These are phyloP conservation scores for Amphiprion clarkii DNA, from an alignment of 2,797 vertebrate species.

Conservation along the genomic window DNA sequence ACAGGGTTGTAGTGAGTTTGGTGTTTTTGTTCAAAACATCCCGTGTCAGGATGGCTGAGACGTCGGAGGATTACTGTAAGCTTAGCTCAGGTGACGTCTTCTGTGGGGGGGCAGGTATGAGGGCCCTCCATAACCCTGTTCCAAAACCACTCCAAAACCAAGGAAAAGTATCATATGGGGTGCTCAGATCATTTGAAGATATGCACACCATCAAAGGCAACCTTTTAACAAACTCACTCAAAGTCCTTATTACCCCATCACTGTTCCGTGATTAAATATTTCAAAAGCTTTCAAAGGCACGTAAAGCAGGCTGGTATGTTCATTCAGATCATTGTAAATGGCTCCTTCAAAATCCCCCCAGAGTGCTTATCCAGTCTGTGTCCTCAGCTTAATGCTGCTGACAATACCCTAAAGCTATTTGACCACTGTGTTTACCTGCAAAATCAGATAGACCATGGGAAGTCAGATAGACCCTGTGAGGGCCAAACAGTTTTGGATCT, in stretches of 20 bases:
- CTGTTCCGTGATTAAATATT: slow-evolving; percentile 72
- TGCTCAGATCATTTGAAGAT: slow-evolving; percentile 68
- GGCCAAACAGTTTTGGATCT: slow-evolving; percentile 72
- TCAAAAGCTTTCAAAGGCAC: slow-evolving; percentile 67
- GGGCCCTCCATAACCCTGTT: slow-evolving; percentile 80
- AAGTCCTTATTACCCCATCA: slow-evolving; percentile 63
- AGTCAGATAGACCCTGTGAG: slow-evolving; percentile 78
- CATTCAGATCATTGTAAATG: slow-evolving; percentile 57
- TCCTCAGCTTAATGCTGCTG: slow-evolving; percentile 63
- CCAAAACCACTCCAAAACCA: slow-evolving; percentile 66
- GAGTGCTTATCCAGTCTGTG: slow-evolving; percentile 46
- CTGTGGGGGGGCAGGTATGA: slow-evolving; percentile 63
- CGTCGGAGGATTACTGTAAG: slow-evolving; percentile 82
- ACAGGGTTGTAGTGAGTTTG: slow-evolving; percentile 76
- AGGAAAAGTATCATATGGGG: slow-evolving; percentile 78
- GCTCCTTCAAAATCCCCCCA: slow-evolving; percentile 56
- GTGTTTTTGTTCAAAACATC: slow-evolving; percentile 85
- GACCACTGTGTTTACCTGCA: slow-evolving; percentile 80
- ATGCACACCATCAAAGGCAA: slow-evolving; percentile 74
- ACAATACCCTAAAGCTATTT: slow-evolving; percentile 77
- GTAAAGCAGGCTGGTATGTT: slow-evolving; percentile 67
- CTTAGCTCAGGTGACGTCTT: slow-evolving; percentile 78
- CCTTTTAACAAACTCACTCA: slow-evolving; percentile 62
- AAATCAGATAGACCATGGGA: slow-evolving; percentile 82
- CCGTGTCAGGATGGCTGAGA: slow-evolving; percentile 74